phyloP scores from a whole-genome alignment of 2,888 invertebrate species.

The Trichopria drosophilae region DNA sequence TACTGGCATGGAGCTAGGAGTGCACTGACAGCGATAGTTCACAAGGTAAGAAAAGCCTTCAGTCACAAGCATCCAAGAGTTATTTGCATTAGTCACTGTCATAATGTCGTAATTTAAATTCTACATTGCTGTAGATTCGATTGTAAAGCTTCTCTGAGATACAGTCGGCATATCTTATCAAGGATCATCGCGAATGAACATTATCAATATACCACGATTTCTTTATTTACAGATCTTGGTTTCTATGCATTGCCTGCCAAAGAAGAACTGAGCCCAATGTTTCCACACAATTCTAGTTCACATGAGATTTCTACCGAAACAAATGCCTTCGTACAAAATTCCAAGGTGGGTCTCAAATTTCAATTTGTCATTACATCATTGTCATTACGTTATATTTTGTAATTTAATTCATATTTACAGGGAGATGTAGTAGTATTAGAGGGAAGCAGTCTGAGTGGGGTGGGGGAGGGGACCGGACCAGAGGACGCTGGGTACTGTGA shows the following conservation, averaged over 20 bases:
- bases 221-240: slow-evolving; percentile 56
- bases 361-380: background rate
- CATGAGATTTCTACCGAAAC: slow-evolving; percentile 62
- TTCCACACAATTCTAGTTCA: slow-evolving; percentile 63
- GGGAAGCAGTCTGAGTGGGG: slow-evolving; percentile 58
- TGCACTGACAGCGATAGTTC: slow-evolving; percentile 58
- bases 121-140: too few species aligned
- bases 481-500: slow-evolving; percentile 59
- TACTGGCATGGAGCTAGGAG: slow-evolving; percentile 60
- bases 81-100: too few species aligned
- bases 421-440: slow-evolving; percentile 60
- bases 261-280: slow-evolving; percentile 63
- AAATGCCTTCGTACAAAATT: slow-evolving; percentile 63
- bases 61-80: too few species aligned
- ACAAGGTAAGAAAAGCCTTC: slow-evolving; percentile 49
- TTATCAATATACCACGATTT: slow-evolving; percentile 2
- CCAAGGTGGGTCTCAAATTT: slow-evolving; percentile 52
- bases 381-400: background rate
- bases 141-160: too few species aligned
- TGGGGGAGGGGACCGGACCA: slow-evolving; percentile 57
- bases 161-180: background rate
- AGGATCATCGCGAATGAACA: background rate
- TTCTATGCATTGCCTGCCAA: slow-evolving; percentile 63
- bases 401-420: slow-evolving; percentile 39
- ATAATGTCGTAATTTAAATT: too few species aligned